These are phyloP conservation scores for Platichthys stellatus DNA, from an alignment of 2,113 vertebrate species.

Conservation along the genomic window DNA sequence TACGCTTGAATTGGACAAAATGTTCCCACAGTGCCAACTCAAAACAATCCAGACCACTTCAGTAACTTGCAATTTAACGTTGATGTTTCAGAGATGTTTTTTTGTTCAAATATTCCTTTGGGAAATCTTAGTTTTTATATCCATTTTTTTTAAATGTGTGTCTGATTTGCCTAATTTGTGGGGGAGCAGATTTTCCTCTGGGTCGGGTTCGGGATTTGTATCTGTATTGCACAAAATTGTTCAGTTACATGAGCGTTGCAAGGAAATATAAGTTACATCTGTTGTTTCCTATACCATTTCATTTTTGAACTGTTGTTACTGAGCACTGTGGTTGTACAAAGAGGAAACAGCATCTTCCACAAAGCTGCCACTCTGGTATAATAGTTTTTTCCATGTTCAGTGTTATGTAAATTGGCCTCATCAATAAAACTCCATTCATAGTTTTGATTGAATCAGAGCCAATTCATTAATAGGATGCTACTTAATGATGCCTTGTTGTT, in stretches of 20 bases:
- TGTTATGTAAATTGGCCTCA: constrained; percentile 2
- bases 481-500: not conserved
- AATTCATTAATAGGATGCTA: not conserved
- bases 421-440: not conserved
- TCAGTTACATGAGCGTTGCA: not conserved
- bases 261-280: not conserved
- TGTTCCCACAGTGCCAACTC: not conserved
- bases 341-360: not conserved
- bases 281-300: not conserved
- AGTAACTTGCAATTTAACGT: not conserved
- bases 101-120: constrained; percentile 1
- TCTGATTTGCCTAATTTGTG: not conserved
- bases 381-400: not conserved
- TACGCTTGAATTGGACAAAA: constrained; percentile 8
- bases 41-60: not conserved
- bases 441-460: not conserved
- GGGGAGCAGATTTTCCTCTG: not conserved
- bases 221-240: not conserved
- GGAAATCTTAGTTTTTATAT: not conserved
- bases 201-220: not conserved
- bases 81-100: not conserved
- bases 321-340: not conserved
- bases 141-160: not conserved
- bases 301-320: no score
- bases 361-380: no score